Evolutionary conservation across 2,113 vertebrate species (phyloP), one percentile per base, ranked within the genome.

Genomic region (Galbula dea): DNA sequence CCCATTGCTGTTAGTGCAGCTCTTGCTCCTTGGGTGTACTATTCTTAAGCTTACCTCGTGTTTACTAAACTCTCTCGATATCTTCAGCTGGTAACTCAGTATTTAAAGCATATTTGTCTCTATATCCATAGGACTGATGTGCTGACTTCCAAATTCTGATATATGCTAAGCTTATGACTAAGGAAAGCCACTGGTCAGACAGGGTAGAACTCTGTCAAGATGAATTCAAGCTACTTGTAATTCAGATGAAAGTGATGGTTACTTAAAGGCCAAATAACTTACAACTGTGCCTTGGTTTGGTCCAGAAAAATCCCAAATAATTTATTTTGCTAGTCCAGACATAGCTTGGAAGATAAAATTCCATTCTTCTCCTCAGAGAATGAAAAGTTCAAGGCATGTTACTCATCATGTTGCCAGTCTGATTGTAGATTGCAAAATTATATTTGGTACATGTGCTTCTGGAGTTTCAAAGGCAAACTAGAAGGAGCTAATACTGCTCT

Each of bases 171-270:
- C 21, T 41, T 55, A 16, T 55, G 89, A 89, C 86, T 94, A 52
- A 92, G 86, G 68, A 75, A 90, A 96, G 26, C 91, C 92, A 83
- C 91, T 91, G 93, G 73, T 96, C 83, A 72, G 89, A 15, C 85
- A 29, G 75, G 85, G 46, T 80, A 4, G 30, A 5, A 67, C 29
- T 36, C 61, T 91, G 85, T 62, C 80, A 68, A 83, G 74, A 20
- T 49, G 34, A 49, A 85, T 78, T 75, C 5, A 10, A 75, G 67
- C 94, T 83, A 17, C 67, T 88, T 75, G 66, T 79, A 93, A 84
- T 79, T 93, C 84, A 92, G 85, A 82, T 71, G 80, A 66, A 86
- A 89, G 61, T 41, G 78, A 74, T 71, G 92, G 83, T 57, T 96
- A 77, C 81, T 94, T 95, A 78, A 36, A 83, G 90, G 82, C 1